A percentile compares a stretch with the other conserved stretches of the same genome.
phyloP scores from a whole-genome alignment of 2,113 vertebrate genomes.

The Arenaria interpres region DNA sequence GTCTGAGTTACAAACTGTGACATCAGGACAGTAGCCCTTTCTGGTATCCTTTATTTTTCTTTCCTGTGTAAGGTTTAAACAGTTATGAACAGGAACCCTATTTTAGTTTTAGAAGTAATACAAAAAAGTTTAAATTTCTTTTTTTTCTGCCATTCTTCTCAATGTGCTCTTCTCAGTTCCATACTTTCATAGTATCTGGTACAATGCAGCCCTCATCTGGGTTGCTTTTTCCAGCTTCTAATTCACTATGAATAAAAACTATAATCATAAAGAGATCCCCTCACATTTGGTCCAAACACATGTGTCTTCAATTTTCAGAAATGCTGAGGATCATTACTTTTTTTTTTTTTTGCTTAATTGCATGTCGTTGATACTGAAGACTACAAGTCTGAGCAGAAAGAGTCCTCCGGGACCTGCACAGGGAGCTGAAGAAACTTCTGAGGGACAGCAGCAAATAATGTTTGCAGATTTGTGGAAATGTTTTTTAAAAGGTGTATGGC shows the following conservation, averaged over 20 bases:
- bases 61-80: not conserved
- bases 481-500: not conserved
- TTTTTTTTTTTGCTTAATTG: not conserved
- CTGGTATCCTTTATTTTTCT: not conserved
- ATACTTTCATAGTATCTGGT: not conserved
- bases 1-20: not conserved
- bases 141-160: not conserved
- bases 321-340: not conserved
- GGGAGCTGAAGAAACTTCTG: not conserved
- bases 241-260: not conserved
- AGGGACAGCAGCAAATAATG: not conserved
- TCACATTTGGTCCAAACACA: not conserved
- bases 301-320: not conserved
- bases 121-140: not conserved
- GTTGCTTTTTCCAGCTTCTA: not conserved
- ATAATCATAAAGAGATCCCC: rapidly evolving
- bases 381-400: not conserved
- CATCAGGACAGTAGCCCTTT: not conserved
- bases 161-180: not conserved
- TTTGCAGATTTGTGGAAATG: not conserved
- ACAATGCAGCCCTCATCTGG: not conserved
- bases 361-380: not conserved
- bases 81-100: not conserved
- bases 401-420: not conserved
- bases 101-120: not conserved